Base-by-base conservation (phyloP, 2,888 invertebrate genomes). In the Agrypnus murinus region DNA sequence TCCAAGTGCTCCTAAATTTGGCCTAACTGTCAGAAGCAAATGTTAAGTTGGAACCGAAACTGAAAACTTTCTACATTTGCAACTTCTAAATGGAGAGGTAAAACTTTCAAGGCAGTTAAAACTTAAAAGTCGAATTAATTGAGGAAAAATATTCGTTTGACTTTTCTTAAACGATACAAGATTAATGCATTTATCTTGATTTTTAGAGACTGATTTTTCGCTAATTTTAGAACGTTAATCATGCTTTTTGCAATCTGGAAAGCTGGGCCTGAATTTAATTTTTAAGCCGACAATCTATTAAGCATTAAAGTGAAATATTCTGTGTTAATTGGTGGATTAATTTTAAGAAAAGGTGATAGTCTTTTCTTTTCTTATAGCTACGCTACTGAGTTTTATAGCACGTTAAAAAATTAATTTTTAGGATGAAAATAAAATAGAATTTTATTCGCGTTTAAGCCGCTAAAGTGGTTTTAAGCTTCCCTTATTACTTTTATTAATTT, bases 51-150 rank as follows among this genome's bases (percentile, higher is more conserved):
- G 34, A 71, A 40, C 66, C 55, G 55, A 71, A 71, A 71, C 66
- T 59, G 62, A 71, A 70, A 71, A 71, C 66, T 71, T 71, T 71
- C 63, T 40, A 70, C 71, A 71, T 67, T 71, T 67, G 66, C 66
- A 63, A 71, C 62, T 71, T 71, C 48, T 71, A 67, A n/a, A 71
- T 71, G 71, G 66, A 53, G 65, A 71, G 71, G 67, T 71, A 53
- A 66, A 70, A 57, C 59, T 71, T 57, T 58, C 32, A 58, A 66
- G 65, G 50, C 71, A 70, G 60, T 70, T 70, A 65, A 68, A 68
- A 36, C 55, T 64, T 64, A 65, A 70, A 25, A 66, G 65, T 66
- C 45, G 57, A 55, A 38, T 62, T 70, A 70, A 70, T 70, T 65
- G 65, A 55, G 34, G 55, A 59, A 60, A 65, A 62, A 46, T 62